Evolutionary conservation across 2,113 vertebrate genomes (phyloP).

Genomic region (Macquaria ambigua): DNA sequence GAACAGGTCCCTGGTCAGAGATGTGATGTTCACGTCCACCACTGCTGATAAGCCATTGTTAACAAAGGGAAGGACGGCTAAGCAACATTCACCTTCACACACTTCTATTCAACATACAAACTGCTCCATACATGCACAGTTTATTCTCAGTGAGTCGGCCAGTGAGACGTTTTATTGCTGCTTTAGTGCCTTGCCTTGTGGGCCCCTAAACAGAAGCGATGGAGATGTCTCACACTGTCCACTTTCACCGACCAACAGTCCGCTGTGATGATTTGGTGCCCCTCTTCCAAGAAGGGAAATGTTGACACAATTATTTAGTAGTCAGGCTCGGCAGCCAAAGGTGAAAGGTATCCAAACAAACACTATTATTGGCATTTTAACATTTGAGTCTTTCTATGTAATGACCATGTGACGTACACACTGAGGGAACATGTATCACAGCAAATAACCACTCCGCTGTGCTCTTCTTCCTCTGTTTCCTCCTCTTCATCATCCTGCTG

Average conservation of each 20-base stretch:
- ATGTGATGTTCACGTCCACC: neutral
- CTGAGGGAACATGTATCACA: slow-evolving; percentile 85
- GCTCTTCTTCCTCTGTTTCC: neutral
- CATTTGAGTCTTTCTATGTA: neutral
- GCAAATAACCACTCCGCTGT: slow-evolving; percentile 72
- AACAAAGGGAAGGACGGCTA: neutral
- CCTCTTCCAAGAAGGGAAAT: neutral
- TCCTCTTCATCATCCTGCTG: slow-evolving; percentile 38
- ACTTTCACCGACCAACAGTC: neutral
- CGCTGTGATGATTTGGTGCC: no score
- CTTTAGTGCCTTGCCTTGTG: neutral
- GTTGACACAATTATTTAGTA: neutral
- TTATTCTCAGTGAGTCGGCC: neutral
- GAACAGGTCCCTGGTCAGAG: neutral
- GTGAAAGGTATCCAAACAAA: neutral
- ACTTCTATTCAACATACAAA: neutral
- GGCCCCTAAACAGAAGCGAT: neutral
- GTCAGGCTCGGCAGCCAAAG: neutral
- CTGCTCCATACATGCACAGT: neutral
- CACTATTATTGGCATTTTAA: neutral
- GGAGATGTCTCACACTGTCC: neutral
- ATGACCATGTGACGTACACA: slow-evolving; percentile 71
- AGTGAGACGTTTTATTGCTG: neutral
- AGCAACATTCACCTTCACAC: neutral
- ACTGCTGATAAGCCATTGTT: neutral